Percentiles rank a stretch among this genome's conserved stretches.
Conservation (phyloP, 2,113 vertebrate genomes). For the Proterorhinus semilunaris region DNA sequence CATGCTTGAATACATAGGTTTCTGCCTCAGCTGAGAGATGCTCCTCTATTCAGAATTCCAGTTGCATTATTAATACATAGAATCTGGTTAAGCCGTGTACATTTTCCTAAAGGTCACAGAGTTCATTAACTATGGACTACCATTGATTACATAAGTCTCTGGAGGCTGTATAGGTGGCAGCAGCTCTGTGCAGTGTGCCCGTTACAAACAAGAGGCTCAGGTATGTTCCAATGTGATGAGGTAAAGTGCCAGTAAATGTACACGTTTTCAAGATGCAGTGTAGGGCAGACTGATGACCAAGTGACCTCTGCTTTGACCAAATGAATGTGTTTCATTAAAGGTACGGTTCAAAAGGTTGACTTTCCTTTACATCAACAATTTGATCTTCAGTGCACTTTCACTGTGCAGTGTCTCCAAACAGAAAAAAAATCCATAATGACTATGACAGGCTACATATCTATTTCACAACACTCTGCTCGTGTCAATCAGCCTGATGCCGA, state of each 20-base stretch:
- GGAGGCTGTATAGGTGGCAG: slow-evolving; percentile 46
- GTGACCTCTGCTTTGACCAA: slow-evolving; percentile 3
- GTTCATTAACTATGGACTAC: slow-evolving; percentile 79
- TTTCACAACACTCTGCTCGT: slow-evolving; percentile 77
- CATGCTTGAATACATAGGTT: slow-evolving; percentile 12
- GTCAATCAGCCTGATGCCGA: slow-evolving; percentile 75
- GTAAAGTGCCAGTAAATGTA: neutral
- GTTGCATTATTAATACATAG: slow-evolving; percentile 85
- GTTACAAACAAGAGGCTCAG: too few species aligned
- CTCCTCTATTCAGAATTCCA: slow-evolving; percentile 67
- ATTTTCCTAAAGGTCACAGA: slow-evolving; percentile 83
- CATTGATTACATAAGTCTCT: slow-evolving; percentile 73
- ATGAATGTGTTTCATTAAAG: slow-evolving; percentile 1
- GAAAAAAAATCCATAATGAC: slow-evolving; percentile 71
- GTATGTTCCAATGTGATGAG: neutral
- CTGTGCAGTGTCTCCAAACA: slow-evolving; percentile 44
- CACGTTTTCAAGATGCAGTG: neutral
- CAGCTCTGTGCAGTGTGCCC: neutral
- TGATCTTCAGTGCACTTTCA: slow-evolving; percentile 16
- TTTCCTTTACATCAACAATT: neutral
- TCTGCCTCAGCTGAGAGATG: slow-evolving; percentile 68
- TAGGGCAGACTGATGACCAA: neutral
- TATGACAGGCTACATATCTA: slow-evolving; percentile 74
- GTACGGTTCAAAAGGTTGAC: slow-evolving; percentile 21
- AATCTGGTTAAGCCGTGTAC: slow-evolving; percentile 77